These are phyloP conservation scores for Caerostris darwini DNA, from an alignment of 1,140 invertebrate genomes.

Conservation along the genomic window DNA sequence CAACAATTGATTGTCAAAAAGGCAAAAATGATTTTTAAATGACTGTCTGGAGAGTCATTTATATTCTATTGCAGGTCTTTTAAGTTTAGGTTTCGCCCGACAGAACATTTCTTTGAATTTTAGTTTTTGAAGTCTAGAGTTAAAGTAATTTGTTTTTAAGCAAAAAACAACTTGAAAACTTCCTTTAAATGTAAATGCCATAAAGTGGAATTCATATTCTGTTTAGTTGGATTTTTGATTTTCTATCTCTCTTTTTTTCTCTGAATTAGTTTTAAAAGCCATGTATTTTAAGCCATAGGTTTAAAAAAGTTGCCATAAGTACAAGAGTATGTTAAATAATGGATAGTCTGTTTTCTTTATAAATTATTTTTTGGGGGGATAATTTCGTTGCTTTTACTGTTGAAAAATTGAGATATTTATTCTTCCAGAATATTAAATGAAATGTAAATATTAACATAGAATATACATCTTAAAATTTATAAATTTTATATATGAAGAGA, in stretches of 20 bases:
- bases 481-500: no score
- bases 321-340: no score
- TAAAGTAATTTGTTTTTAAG: background rate
- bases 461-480: no score
- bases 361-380: no score
- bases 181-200: background rate
- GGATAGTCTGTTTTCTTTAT: no score
- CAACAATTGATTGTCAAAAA: slow-evolving; percentile 58
- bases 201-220: background rate
- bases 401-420: no score
- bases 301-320: no score
- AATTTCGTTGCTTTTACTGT: no score
- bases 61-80: background rate
- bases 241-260: background rate
- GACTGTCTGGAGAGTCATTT: slow-evolving; percentile 33
- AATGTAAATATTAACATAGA: no score
- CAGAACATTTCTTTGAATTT: background rate
- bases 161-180: background rate
- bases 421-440: no score
- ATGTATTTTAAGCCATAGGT: no score
- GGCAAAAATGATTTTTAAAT: slow-evolving; percentile 58
- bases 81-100: background rate
- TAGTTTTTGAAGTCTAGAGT: background rate
- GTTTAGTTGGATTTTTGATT: background rate
- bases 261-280: background rate